Evolutionary conservation across 2,888 invertebrate species (phyloP), one percentile per base, ranked within the genome.

Genomic region (Melolontha melolontha): DNA sequence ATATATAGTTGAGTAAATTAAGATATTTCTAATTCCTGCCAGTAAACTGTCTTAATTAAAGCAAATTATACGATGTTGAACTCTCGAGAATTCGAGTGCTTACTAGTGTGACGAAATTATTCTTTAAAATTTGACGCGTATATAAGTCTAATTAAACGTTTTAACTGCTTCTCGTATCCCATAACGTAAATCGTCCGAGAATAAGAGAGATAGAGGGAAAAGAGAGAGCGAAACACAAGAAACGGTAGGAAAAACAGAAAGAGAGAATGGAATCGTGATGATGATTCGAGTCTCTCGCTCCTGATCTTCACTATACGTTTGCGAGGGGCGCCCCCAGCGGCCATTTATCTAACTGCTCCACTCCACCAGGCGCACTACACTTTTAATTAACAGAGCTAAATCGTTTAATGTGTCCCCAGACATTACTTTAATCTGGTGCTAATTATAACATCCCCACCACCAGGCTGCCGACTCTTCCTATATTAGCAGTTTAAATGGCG

Each of bases 361-460:
- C 71, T 73, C 72, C 71, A 72, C 71, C 73, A 71, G 78, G 75
- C 79, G 78, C 80, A 79, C 82, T 82, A 83, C 83, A 84, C 84
- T 84, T 84, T 84, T 84, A 84, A 84, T 84, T 84, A 84, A 83
- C 83, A 84, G 83, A 82, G 82, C 83, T 83, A 84, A 84, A 84
- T 84, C 83, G 84, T 82, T 84, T 84, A 86, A 86, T 86, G 85
- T 85, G 85, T 86, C 86, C 86, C 86, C 84, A 85, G 86, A 86
- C 86, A 86, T 86, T 86, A 86, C 86, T 87, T 87, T 87, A 87
- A 87, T 87, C 87, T 87, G 86, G 86, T 85, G 85, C 87, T 87
- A 87, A 87, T 87, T 87, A 86, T 86, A 86, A 86, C 85, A 80
- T 79, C 81, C 81, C 81, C 78, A 73, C 68, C 74, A 72, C 66